Evolutionary conservation across 1,140 invertebrate genomes (phyloP), one percentile per base, ranked within the genome.

Genomic region (Anastrepha obliqua): DNA sequence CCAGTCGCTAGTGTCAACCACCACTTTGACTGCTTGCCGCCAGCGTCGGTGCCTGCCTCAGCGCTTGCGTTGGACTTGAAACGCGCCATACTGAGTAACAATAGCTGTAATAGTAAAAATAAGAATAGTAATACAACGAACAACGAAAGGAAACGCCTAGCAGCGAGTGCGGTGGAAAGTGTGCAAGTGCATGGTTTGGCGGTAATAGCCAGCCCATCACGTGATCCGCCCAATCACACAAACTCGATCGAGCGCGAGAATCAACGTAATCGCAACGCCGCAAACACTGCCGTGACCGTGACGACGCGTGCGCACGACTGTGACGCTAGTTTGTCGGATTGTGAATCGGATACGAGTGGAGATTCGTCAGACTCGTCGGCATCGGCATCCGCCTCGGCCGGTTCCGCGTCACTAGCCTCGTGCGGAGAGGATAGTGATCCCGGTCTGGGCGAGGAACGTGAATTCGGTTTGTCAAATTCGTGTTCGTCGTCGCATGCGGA

Each of bases 361-460:
- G 86, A 87, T 15, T 70, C 65, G 29, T 42, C 65, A 2, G 67
- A 58, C 4, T 59, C 47, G 6, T 88, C 87, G n/a, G 86, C 70
- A 85, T 88, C 87, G n/a, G 86, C 70, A 85, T 88, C 88, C 74
- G 81, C 88, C 0, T 87, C 88, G 55, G 85, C 87, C 42, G 88
- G 88, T 17, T 87, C 87, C 20, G 90, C 15, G 60, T 90, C n/a
- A 39, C 88, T n/a, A 86, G 90, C 87, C 17, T 88, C 89, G 47
- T 86, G 44, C 86, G 90, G 88, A 87, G 89, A 29, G 89, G 85
- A 90, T 65, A 91, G 91, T 1, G 91, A 92, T 87, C 91, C 92
- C 86, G 92, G 92, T 42, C 89, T 90, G 59, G 91, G 90, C 44
- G 91, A 93, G 89, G 91, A 92, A 64, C 89, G 89, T 60, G 90